Evolutionary conservation across 2,797 vertebrate genomes (phyloP).

Genomic region (Gadopsis bispinosus): DNA sequence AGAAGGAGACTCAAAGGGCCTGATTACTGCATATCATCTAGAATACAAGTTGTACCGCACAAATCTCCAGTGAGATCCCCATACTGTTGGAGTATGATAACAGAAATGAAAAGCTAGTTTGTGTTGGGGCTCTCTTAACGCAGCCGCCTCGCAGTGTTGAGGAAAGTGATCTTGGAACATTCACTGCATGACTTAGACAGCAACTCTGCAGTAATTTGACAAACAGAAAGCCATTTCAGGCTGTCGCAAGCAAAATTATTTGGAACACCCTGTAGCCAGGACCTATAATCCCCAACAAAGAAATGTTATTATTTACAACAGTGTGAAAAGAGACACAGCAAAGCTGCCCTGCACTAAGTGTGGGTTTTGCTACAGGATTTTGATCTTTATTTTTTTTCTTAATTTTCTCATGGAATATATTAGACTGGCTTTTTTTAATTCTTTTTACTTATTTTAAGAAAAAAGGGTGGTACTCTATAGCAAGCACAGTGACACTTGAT

Average conservation of each 20-base stretch:
- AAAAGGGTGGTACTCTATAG: slow-evolving; percentile 53
- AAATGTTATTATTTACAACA: slow-evolving; percentile 79
- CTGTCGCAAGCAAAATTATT: slow-evolving; percentile 72
- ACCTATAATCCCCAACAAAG: slow-evolving; percentile 78
- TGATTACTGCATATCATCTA: slow-evolving; percentile 87
- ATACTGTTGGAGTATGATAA: slow-evolving; percentile 84
- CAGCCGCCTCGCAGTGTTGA: slow-evolving; percentile 65
- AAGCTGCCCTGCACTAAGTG: slow-evolving; percentile 70
- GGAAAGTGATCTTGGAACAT: slow-evolving; percentile 77
- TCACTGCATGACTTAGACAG: slow-evolving; percentile 73
- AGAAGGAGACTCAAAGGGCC: slow-evolving; percentile 82
- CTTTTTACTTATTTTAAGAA: slow-evolving; percentile 68
- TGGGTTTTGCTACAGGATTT: slow-evolving; percentile 65
- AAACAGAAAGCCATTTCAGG: slow-evolving; percentile 76
- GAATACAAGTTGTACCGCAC: slow-evolving; percentile 82
- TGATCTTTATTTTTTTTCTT: slow-evolving; percentile 38
- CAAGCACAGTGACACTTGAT: slow-evolving; percentile 62
- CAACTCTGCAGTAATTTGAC: slow-evolving; percentile 76
- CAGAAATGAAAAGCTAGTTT: slow-evolving; percentile 82
- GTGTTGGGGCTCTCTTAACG: slow-evolving; percentile 72
- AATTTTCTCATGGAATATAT: slow-evolving; percentile 65
- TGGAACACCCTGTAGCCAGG: slow-evolving; percentile 76
- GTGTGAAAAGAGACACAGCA: slow-evolving; percentile 69
- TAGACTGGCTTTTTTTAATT: slow-evolving; percentile 68
- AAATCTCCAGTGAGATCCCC: slow-evolving; percentile 84